Conservation (phyloP, 2,113 vertebrate genomes). For the Eublepharis macularius region DNA sequence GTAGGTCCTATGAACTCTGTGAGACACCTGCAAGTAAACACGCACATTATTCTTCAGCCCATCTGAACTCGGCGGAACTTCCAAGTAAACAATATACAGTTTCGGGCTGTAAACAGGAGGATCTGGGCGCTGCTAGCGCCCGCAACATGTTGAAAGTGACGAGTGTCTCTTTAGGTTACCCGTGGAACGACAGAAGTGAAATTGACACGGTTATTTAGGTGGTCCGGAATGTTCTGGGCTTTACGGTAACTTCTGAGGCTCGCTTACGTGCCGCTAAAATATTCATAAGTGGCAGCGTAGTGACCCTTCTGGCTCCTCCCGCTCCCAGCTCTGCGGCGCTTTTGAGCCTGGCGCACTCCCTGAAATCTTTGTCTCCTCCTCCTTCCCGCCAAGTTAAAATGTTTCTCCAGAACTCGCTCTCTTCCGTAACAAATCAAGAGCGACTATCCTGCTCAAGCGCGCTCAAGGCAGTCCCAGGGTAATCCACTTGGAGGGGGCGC, state of each 20-base stretch:
- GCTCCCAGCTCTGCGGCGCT: not conserved
- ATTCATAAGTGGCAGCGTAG: constrained; percentile 1
- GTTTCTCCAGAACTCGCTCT: too few relatives aligned
- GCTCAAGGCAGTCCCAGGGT: too few relatives aligned
- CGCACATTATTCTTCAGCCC: too few relatives aligned
- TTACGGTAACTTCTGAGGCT: constrained; percentile 7
- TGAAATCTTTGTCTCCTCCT: not conserved
- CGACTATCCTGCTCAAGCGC: not conserved
- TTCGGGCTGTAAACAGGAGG: not conserved
- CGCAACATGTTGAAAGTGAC: not conserved
- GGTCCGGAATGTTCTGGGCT: not conserved
- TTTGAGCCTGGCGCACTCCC: not conserved
- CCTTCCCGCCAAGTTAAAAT: not conserved
- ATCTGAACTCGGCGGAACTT: not conserved
- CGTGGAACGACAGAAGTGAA: not conserved
- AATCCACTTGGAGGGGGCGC: too few relatives aligned
- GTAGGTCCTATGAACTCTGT: not conserved
- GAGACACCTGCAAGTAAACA: not conserved
- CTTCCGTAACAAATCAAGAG: too few relatives aligned
- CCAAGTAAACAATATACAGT: not conserved
- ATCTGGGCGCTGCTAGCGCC: not conserved
- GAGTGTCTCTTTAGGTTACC: not conserved
- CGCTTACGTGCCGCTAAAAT: not conserved
- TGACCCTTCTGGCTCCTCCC: not conserved
- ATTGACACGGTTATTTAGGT: not conserved